Conservation (phyloP, 2,888 invertebrate genomes). For the Limenitis camilla region DNA sequence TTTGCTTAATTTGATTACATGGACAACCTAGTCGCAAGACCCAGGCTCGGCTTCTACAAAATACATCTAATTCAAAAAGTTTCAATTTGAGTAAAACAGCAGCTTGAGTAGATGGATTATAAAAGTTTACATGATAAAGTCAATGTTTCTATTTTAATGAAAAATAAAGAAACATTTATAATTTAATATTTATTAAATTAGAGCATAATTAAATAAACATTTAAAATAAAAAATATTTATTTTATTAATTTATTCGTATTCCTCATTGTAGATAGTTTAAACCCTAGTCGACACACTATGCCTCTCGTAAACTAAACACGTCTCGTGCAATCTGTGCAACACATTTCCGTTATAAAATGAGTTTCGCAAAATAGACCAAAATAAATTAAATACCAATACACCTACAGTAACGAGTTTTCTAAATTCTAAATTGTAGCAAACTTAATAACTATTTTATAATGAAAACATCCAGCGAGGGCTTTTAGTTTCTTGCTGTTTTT, state of each 20-base stretch:
- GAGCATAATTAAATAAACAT: no score
- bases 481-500: background rate
- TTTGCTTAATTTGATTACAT: no score
- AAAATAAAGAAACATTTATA: no score
- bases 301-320: background rate
- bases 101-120: no score
- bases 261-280: background rate
- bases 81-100: no score
- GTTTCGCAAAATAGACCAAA: slow-evolving; percentile 8
- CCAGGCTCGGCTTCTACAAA: no score
- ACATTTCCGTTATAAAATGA: slow-evolving; percentile 17
- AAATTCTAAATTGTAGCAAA: background rate
- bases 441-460: background rate
- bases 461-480: background rate
- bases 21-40: no score
- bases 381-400: slow-evolving; percentile 2
- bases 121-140: no score
- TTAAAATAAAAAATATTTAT: no score
- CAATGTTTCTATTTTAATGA: no score
- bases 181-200: no score
- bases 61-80: no score
- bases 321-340: background rate
- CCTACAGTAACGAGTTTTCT: slow-evolving; percentile 1
- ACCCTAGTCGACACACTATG: background rate
- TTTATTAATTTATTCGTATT: background rate